Conservation (phyloP, 1,140 invertebrate genomes). For the Sogatella furcifera region DNA sequence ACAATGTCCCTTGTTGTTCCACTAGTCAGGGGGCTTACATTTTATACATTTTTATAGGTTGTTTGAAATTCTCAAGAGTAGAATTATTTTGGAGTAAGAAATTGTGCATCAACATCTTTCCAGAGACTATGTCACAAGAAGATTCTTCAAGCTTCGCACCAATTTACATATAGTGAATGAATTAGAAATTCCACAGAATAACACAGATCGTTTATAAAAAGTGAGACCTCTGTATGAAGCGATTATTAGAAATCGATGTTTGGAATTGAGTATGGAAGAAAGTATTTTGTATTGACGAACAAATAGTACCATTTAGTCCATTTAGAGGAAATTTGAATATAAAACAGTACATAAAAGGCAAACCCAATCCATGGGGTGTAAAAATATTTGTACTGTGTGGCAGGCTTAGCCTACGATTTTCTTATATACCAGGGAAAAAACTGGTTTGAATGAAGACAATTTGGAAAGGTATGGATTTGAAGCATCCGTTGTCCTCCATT, state of each 20-base stretch:
- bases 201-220: conserved; percentile 26
- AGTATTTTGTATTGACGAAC: conserved; percentile 24
- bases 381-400: conserved; percentile 18
- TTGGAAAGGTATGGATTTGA: neutral
- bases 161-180: conserved; percentile 26
- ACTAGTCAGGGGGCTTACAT: neutral
- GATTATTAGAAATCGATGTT: conserved; percentile 24
- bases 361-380: conserved; percentile 22
- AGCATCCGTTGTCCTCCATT: neutral
- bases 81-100: conserved; percentile 4
- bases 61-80: neutral
- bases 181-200: conserved; percentile 13
- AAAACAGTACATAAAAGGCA: conserved; percentile 25
- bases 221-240: conserved; percentile 24
- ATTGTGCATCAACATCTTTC: conserved; percentile 6
- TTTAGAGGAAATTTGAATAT: conserved; percentile 23
- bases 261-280: conserved; percentile 20
- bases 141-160: conserved; percentile 22
- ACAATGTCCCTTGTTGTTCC: conserved; percentile 1
- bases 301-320: conserved; percentile 27
- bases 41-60: conserved; percentile 7
- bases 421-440: conserved; percentile 26
- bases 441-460: conserved; percentile 17
- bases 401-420: conserved; percentile 23
- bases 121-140: conserved; percentile 10